Conservation (phyloP, 1,140 invertebrate species). For the Aphelinus certus region DNA sequence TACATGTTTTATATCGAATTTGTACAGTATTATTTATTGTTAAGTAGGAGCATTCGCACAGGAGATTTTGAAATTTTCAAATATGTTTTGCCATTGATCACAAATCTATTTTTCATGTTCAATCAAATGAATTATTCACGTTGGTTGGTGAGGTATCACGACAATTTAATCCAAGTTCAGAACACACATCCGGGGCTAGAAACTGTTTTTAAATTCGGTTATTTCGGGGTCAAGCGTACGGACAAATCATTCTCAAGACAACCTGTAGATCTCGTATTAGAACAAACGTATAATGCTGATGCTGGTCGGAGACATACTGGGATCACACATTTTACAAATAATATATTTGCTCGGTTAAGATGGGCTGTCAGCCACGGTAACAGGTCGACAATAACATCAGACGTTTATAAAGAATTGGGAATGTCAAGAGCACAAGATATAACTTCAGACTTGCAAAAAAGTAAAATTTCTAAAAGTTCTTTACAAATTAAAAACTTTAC, state of each 20-base stretch:
- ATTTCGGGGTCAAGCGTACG: slow-evolving; percentile 38
- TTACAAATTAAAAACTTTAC: too few species aligned
- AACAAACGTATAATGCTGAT: slow-evolving; percentile 20
- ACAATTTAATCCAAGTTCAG: slow-evolving; percentile 42
- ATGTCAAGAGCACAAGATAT: too few species aligned
- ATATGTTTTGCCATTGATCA: slow-evolving; percentile 48
- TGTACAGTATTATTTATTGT: slow-evolving; percentile 48
- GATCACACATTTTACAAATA: neutral
- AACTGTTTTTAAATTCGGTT: slow-evolving; percentile 40
- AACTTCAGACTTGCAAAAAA: too few species aligned
- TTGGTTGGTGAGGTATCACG: slow-evolving; percentile 41
- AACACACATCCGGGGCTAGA: slow-evolving; percentile 49
- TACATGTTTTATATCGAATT: slow-evolving; percentile 39
- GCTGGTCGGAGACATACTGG: slow-evolving; percentile 8
- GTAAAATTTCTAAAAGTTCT: too few species aligned
- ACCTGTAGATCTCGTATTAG: slow-evolving; percentile 13
- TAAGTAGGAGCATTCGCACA: slow-evolving; percentile 37
- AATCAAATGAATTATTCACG: slow-evolving; percentile 56
- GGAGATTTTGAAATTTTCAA: slow-evolving; percentile 43
- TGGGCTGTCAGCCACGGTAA: neutral
- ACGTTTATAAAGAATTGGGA: too few species aligned
- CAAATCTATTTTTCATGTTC: slow-evolving; percentile 52
- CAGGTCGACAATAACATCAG: too few species aligned
- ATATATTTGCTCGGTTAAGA: neutral
- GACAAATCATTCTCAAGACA: neutral